Percentiles rank a stretch among this genome's conserved stretches.
These are phyloP conservation scores for Tauraco erythrolophus DNA, from an alignment of 2,113 vertebrate genomes.

Conservation along the genomic window DNA sequence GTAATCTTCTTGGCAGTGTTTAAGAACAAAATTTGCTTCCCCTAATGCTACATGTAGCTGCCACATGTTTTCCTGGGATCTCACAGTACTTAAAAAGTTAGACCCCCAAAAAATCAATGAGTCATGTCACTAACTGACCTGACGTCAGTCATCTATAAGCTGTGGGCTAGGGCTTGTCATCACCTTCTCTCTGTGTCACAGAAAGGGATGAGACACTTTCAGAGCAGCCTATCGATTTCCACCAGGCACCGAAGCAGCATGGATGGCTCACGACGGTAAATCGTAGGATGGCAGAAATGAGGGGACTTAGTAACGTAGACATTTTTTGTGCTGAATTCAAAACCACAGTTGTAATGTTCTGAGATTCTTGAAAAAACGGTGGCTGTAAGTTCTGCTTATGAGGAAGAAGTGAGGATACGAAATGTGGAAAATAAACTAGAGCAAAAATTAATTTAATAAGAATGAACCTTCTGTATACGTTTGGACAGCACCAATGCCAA, in stretches of 20 bases:
- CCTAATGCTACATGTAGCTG: not conserved
- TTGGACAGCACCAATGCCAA: not conserved
- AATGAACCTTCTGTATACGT: not conserved
- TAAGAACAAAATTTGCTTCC: not conserved
- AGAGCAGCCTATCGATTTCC: not conserved
- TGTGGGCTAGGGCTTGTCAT: not conserved
- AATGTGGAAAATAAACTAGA: not conserved
- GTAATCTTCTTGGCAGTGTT: not conserved
- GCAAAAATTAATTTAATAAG: not conserved
- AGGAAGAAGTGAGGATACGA: not conserved
- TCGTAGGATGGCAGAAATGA: not conserved
- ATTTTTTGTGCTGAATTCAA: not conserved
- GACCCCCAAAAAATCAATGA: not conserved
- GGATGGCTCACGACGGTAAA: not conserved
- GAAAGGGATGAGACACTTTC: not conserved
- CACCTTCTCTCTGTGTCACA: not conserved
- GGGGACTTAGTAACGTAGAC: too few relatives aligned
- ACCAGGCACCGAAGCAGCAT: not conserved
- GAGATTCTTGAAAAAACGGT: not conserved
- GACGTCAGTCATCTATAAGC: not conserved
- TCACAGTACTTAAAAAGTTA: not conserved
- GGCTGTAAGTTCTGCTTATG: not conserved
- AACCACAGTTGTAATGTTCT: not conserved
- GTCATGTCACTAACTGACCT: not conserved
- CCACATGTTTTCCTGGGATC: not conserved